Base-by-base conservation (phyloP, 2,113 vertebrate genomes). In the Malaclemys terrapin region DNA sequence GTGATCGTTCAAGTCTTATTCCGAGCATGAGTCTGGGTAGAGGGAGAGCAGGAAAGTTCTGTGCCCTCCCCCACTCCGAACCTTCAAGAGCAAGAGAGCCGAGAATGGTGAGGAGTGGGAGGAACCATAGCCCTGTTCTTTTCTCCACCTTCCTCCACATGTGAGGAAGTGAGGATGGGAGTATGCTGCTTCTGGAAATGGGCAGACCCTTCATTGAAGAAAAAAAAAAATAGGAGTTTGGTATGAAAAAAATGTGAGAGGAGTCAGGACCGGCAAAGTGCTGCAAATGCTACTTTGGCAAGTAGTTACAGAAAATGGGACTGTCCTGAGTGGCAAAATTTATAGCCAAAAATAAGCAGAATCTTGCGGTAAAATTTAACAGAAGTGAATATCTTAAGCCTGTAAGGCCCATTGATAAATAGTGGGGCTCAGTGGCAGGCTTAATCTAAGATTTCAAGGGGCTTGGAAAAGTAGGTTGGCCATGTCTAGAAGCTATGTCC, bases 231-330 rank as follows among this genome's bases (percentile, higher is more conserved):
- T n/a, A 35, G 16, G 10, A 45, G 35, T 49, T 56, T 79, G 2
- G 56, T 72, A 6, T 3, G 45, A 56, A 72, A 86, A 52, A 2
- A 83, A 62, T 1, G 1, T 22, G 54, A 12, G 20, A 78, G 56
- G 5, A 65, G 10, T 72, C n/a, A 85, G 5, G 16, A 2, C 52
- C 78, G 19, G 69, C 14, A 89, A 69, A 47, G 59, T 89, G 3
- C 56, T 2, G 5, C 80, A 57, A 90, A 59, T 35, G 69, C 12
- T 3, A 54, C 8, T 88, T 85, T 72, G 6, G 24, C 88, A 76
- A 83, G 35, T 38, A 38, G 10, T 87, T 90, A 49, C 4, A 89
- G 20, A 83, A 81, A 91, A 85, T 72, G 65, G n/a, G n/a, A 20
- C n/a, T 5, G 35, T n/a, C 65, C 8, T 38, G 17, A 38, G 65